These are phyloP conservation scores for Heloderma charlesbogerti DNA, from an alignment of 2,113 vertebrate genomes.

Conservation along the genomic window DNA sequence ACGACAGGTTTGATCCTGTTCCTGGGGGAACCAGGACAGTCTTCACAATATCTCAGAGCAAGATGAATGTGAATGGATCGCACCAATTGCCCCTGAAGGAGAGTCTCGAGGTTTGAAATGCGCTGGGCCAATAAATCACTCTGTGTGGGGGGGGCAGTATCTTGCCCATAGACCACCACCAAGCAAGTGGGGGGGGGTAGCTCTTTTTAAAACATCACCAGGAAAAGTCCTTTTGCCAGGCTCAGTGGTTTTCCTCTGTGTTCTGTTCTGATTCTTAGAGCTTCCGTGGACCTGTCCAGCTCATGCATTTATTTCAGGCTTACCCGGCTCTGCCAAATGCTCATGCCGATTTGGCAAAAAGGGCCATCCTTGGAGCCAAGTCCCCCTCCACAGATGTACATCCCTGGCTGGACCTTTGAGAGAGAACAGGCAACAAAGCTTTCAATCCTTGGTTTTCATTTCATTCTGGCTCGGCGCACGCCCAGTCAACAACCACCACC, in stretches of 20 bases:
- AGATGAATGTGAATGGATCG: background rate
- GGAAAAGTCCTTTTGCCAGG: background rate
- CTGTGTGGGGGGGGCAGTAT: background rate
- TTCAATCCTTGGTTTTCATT: conserved; percentile 64
- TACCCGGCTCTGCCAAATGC: conserved; percentile 56
- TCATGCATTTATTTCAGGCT: conserved; percentile 53
- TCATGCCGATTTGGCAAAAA: conserved; percentile 63
- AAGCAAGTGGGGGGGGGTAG: background rate
- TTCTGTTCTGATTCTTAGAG: background rate
- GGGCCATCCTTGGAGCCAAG: conserved; percentile 47
- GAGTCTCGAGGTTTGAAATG: background rate
- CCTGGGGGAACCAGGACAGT: too few relatives aligned
- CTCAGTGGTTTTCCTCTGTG: background rate
- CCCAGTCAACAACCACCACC: conserved; percentile 47
- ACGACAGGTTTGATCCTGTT: too few relatives aligned
- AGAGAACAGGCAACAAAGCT: background rate
- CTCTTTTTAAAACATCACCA: conserved; percentile 26
- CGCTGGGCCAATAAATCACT: too few relatives aligned
- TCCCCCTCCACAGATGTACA: conserved; percentile 65
- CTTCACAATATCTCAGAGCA: background rate
- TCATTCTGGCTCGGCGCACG: conserved; percentile 60
- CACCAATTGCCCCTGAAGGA: background rate
- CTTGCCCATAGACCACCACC: too few relatives aligned
- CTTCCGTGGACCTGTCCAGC: background rate
- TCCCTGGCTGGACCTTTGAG: conserved; percentile 56